A percentile compares a stretch with the other conserved stretches of the same genome.
Evolutionary conservation across 2,888 invertebrate genomes (phyloP).

Genomic region (Danaus chrysippus): DNA sequence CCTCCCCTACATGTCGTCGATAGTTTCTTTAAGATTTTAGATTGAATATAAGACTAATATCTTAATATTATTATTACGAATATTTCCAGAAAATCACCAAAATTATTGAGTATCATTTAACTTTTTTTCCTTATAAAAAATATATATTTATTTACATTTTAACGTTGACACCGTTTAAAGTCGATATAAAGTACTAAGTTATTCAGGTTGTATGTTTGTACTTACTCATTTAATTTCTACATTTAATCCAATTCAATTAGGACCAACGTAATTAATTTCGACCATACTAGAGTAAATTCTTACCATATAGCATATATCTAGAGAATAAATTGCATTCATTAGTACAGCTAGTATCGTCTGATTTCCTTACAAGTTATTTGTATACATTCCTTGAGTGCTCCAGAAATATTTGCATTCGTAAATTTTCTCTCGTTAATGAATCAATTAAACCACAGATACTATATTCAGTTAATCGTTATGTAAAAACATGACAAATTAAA

Average conservation of each 20-base stretch:
- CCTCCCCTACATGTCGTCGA: too few relatives aligned
- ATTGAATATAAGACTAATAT: too few relatives aligned
- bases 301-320: background rate
- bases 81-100: too few relatives aligned
- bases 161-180: too few relatives aligned
- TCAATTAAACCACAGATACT: constrained; percentile 12
- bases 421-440: constrained; percentile 2
- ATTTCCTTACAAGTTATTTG: background rate
- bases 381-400: background rate
- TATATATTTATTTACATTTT: too few relatives aligned
- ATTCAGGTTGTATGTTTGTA: background rate
- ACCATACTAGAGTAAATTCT: constrained; percentile 33
- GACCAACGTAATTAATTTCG: constrained; percentile 24
- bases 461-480: background rate
- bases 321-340: constrained; percentile 14
- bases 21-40: too few relatives aligned
- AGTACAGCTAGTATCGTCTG: constrained; percentile 8
- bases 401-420: constrained; percentile 1
- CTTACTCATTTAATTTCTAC: constrained; percentile 22
- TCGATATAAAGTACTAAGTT: too few relatives aligned
- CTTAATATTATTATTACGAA: too few relatives aligned
- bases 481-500: background rate
- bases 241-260: constrained; percentile 22
- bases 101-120: too few relatives aligned
- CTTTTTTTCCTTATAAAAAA: too few relatives aligned